Conservation (phyloP, 2,888 invertebrate species). For the Cremastobaeus sp. region DNA sequence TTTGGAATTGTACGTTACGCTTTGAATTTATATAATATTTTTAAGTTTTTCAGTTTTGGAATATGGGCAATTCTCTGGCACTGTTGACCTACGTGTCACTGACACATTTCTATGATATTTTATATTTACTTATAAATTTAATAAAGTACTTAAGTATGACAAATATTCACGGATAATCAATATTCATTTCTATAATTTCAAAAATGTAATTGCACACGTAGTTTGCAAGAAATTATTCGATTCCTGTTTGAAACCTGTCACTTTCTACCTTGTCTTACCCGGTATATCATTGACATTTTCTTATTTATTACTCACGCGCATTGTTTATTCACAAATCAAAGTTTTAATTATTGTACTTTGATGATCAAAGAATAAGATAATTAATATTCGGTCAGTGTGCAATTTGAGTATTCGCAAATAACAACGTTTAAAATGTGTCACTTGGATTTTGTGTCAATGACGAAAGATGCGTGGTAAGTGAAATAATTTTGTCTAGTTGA, state of each 20-base stretch:
- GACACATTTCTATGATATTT: no score
- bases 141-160: no score
- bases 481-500: slow-evolving; percentile 3
- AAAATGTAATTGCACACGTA: no score
- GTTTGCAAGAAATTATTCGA: not conserved
- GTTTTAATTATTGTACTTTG: not conserved
- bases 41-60: no score
- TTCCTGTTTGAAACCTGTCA: slow-evolving; percentile 7
- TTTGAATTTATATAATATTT: no score
- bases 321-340: slow-evolving; percentile 3
- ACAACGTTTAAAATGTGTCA: slow-evolving; percentile 14
- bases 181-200: no score
- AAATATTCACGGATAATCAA: slow-evolving; percentile 10
- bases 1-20: no score
- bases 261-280: slow-evolving; percentile 9
- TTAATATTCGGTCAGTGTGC: not conserved
- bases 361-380: slow-evolving; percentile 17
- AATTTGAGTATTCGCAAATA: slow-evolving; percentile 10
- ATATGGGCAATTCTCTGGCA: no score
- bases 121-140: no score
- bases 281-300: slow-evolving; percentile 11
- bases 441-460: slow-evolving; percentile 14
- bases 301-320: slow-evolving; percentile 11
- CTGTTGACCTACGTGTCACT: no score
- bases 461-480: slow-evolving; percentile 10